Evolutionary conservation across 2,113 vertebrate species (phyloP), one percentile per base, ranked within the genome.

Genomic region (Herpailurus yagouaroundi): DNA sequence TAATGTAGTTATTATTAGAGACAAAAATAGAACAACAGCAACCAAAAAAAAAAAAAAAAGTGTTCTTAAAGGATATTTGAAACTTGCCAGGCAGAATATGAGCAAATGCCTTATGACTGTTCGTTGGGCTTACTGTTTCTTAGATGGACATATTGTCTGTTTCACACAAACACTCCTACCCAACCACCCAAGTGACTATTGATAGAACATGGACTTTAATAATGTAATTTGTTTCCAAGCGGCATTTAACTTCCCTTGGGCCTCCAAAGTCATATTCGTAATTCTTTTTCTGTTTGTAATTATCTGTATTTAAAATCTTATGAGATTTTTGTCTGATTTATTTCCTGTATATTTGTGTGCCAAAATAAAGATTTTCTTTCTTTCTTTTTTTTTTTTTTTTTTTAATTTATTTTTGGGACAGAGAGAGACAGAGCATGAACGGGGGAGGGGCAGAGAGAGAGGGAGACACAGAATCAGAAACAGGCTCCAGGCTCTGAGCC

Each of bases 131-230:
- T 36, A 2, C n/a, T 68, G n/a, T 93, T 91, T 89, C 85, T 87
- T 69, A 69, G 60, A 81, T 38, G 68, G 89, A 57, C 96, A 89
- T 93, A 86, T 87, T 97, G 95, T 94, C 57, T 86, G 48, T 41
- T 96, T 96, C 92, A 94, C 82, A 96, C 82, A 95, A 41, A 95
- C 33, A 77, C 80, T 95, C 74, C 90, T 88, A 84, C 85, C 76
- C 82, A 89, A 1, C 82, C 64, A 89, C 57, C 48, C 45, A 7
- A 31, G 52, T 73, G 50, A 66, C 82, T 93, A 85, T 91, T 93
- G 91, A 92, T 82, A 95, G 73, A 82, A 87, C 57, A 60, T 84
- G 45, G 83, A 82, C 19, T 96, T 82, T 60, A 96, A 93, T 91
- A 86, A 90, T 50, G 14, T 23, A 68, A 93, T 93, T 86, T 94